phyloP scores from a whole-genome alignment of 2,113 vertebrate species.

The Oreochromis tanganicae region DNA sequence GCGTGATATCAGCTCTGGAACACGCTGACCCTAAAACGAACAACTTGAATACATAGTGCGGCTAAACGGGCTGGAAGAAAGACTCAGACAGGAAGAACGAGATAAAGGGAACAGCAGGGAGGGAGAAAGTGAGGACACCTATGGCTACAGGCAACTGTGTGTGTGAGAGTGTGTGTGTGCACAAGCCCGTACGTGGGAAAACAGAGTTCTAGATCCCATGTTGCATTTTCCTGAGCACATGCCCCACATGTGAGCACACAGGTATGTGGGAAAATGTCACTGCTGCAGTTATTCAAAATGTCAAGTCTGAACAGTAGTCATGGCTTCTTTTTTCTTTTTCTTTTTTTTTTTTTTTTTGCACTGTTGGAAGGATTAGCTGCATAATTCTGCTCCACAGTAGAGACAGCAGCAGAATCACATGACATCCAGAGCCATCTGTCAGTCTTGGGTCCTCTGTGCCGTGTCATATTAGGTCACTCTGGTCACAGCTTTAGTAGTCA shows the following conservation, averaged over 20 bases:
- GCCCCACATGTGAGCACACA: not conserved
- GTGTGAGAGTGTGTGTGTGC: not conserved
- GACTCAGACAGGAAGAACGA: not conserved
- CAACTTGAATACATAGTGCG: not conserved
- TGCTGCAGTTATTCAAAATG: not conserved
- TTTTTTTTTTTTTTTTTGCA: not conserved
- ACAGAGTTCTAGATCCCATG: not conserved
- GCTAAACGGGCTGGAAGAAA: slow-evolving; percentile 1
- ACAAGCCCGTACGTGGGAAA: not conserved
- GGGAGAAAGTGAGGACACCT: slow-evolving; percentile 19
- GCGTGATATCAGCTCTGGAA: not conserved
- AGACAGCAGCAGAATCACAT: not conserved
- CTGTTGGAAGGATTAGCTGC: not conserved
- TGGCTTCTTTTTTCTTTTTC: not conserved
- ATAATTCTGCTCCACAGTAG: not conserved
- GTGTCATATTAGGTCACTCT: not conserved
- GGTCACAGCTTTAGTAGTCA: not conserved
- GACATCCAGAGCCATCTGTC: not conserved
- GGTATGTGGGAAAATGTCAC: not conserved
- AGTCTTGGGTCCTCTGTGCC: not conserved
- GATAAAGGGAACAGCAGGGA: slow-evolving; percentile 8
- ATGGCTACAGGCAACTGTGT: slow-evolving; percentile 20
- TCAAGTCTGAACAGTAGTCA: not conserved
- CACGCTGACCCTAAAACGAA: slow-evolving; percentile 9
- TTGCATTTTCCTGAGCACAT: not conserved